Evolutionary conservation across 2,888 invertebrate genomes (phyloP), one percentile per base, ranked within the genome.

Genomic region (Emmelina monodactyla): DNA sequence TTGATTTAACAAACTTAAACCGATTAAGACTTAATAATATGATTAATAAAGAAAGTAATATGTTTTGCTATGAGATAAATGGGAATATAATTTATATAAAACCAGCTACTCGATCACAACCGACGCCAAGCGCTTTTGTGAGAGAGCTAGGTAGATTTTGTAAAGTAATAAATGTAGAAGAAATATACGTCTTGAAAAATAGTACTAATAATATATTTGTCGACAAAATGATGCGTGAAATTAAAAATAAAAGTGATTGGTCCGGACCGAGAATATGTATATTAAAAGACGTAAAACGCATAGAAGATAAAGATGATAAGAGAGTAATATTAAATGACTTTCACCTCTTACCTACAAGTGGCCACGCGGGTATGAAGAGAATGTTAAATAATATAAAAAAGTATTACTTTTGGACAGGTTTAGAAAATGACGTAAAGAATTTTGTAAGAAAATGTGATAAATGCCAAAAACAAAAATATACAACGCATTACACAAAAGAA

Each of bases 381-480:
- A 49, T 49, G 48, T 7, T 32, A 1, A 51, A 42, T 34, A 47
- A 44, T 37, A 41, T 45, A 9, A 41, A 42, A 35, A 44, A 32
- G 32, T 40, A 41, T 34, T 45, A 43, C 28, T 44, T 35, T 38
- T 46, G 43, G 44, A 31, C 42, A 22, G 33, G 30, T 6, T 32
- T 49, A 14, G 37, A 34, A 13, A 29, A 38, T 9, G 44, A 46
- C 28, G 36, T 46, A 5, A 36, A 12, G 19, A 22, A 36, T 5
- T 46, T 31, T 35, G 41, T 44, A n/a, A 25, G 15, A 32, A 11
- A 29, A 6, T 43, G 41, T 31, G 28, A 33, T 9, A 36, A 37
- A 30, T 43, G 40, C 29, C 41, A 43, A 35, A 37, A 22, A 22
- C 37, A 41, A 32, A 45, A 41, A 28, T n/a, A n/a, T n/a, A n/a